phyloP scores from a whole-genome alignment of 2,113 vertebrate species.

The Hiodon tergisus region DNA sequence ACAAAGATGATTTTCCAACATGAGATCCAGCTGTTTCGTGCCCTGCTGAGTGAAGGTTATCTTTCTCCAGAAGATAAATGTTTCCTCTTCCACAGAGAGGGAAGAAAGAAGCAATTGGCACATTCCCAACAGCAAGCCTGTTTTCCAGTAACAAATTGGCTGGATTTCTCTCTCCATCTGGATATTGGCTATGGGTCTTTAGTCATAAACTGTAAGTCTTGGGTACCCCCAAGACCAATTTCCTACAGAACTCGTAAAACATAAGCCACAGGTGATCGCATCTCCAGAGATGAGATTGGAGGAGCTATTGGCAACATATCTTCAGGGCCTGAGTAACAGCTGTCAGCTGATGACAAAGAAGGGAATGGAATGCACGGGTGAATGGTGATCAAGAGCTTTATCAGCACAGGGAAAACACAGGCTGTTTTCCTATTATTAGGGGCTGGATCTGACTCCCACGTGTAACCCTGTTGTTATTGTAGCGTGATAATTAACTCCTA shows the following conservation, averaged over 20 bases:
- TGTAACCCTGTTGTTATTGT: too few relatives aligned
- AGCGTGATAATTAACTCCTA: too few relatives aligned
- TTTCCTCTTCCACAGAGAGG: slow-evolving; percentile 42
- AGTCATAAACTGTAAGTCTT: not conserved
- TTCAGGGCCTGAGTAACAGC: not conserved
- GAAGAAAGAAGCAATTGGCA: slow-evolving; percentile 36
- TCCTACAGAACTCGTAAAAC: too few relatives aligned
- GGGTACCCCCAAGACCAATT: not conserved
- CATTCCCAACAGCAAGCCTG: slow-evolving; percentile 22
- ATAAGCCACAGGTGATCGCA: not conserved
- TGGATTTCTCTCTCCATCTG: not conserved
- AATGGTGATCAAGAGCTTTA: slow-evolving; percentile 24
- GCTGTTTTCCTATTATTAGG: not conserved
- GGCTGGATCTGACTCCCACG: too few relatives aligned
- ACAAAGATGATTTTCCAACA: slow-evolving; percentile 32
- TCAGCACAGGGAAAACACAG: not conserved
- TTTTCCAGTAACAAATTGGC: slow-evolving; percentile 25
- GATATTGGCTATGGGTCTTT: not conserved
- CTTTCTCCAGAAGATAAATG: slow-evolving; percentile 34
- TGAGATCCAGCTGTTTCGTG: slow-evolving; percentile 45
- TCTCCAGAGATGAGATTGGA: not conserved
- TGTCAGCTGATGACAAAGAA: not conserved
- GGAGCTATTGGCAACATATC: not conserved
- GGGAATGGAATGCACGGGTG: slow-evolving; percentile 9
- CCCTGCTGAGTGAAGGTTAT: slow-evolving; percentile 39